Conservation (phyloP, 2,797 vertebrate species). For the Vultur gryphus region DNA sequence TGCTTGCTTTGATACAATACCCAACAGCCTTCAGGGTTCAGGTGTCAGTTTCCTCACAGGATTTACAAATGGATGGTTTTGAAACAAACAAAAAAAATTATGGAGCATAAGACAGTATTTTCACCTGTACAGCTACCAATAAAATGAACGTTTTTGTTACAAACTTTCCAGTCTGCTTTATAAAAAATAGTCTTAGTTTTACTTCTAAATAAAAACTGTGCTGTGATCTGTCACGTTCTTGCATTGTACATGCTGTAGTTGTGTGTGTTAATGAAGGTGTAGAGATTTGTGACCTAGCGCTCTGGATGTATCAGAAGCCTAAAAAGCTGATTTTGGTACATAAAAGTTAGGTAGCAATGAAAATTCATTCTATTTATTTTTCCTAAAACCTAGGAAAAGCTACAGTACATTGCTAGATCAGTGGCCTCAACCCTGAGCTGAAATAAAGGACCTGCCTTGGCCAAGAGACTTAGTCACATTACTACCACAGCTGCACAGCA, state of each 20-base stretch:
- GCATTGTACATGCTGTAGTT: conserved; percentile 57
- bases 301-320: conserved; percentile 58
- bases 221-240: conserved; percentile 59
- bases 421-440: conserved; percentile 60
- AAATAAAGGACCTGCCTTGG: conserved; percentile 52
- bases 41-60: conserved; percentile 26
- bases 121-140: conserved; percentile 39
- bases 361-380: conserved; percentile 55
- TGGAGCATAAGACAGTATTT: neutral
- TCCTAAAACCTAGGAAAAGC: conserved; percentile 56
- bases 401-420: conserved; percentile 62
- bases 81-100: neutral
- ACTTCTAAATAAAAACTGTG: conserved; percentile 69
- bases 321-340: conserved; percentile 62
- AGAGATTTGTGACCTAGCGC: conserved; percentile 20
- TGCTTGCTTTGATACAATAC: neutral
- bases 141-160: conserved; percentile 51
- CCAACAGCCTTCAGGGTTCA: conserved; percentile 47
- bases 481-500: conserved; percentile 27
- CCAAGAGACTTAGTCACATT: conserved; percentile 24
- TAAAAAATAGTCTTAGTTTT: conserved; percentile 64
- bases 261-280: conserved; percentile 34
- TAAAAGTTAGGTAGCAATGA: conserved; percentile 53
- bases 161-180: conserved; percentile 66
- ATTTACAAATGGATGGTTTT: neutral